phyloP scores from a whole-genome alignment of 2,113 vertebrate genomes.

The Mixornis gularis region DNA sequence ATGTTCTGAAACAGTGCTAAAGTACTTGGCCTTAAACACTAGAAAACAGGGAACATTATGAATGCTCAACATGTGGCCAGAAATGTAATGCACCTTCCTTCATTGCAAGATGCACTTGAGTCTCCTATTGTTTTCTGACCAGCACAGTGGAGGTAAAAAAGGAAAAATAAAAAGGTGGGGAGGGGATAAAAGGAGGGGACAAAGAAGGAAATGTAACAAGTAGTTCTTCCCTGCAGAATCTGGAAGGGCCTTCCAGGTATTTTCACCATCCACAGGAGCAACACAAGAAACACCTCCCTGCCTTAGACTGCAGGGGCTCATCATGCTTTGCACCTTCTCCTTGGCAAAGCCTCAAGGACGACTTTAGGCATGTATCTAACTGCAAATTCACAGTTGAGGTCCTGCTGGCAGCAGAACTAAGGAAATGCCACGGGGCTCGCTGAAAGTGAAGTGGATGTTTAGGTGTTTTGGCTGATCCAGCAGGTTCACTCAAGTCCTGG shows the following conservation, averaged over 20 bases:
- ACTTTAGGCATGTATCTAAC: not conserved
- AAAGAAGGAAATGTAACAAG: not conserved
- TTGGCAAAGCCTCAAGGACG: not conserved
- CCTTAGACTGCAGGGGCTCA: not conserved
- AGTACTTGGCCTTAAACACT: not conserved
- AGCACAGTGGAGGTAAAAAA: not conserved
- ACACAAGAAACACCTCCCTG: not conserved
- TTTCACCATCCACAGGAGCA: not conserved
- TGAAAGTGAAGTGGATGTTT: not conserved
- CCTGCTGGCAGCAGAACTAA: conserved; percentile 25
- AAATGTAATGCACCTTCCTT: not conserved
- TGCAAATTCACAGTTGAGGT: not conserved
- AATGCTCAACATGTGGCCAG: not conserved
- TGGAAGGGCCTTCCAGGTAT: not conserved
- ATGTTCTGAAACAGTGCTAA: not conserved
- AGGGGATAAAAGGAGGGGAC: too few species aligned
- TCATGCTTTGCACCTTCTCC: not conserved
- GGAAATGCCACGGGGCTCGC: conserved; percentile 19
- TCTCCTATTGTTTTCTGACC: not conserved
- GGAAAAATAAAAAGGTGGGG: not conserved
- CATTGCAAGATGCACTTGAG: not conserved
- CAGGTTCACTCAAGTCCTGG: conserved; percentile 1
- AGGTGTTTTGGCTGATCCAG: conserved; percentile 14
- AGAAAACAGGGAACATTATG: not conserved
- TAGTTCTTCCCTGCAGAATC: not conserved